Conservation (phyloP, 2,888 invertebrate genomes). For the Pimpla rufipes region DNA sequence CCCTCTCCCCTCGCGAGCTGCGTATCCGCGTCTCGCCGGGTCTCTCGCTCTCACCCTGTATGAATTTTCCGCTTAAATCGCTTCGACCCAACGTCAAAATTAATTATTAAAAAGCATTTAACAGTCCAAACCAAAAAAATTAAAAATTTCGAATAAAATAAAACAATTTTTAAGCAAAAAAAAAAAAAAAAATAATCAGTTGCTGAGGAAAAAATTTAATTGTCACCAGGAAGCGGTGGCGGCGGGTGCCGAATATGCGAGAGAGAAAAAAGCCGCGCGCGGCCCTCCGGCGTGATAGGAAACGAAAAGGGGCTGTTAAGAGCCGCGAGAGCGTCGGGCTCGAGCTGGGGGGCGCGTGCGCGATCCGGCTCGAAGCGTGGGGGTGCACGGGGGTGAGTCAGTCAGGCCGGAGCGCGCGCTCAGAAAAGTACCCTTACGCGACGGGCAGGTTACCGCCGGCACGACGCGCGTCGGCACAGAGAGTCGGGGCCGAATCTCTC, state of each 20-base stretch:
- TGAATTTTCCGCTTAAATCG: too few species aligned
- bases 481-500: slow-evolving; percentile 43
- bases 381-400: slow-evolving; percentile 84
- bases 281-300: slow-evolving; percentile 14
- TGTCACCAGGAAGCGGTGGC: too few species aligned
- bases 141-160: too few species aligned
- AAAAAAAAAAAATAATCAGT: too few species aligned
- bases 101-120: too few species aligned
- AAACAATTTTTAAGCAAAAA: too few species aligned
- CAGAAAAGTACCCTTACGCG: slow-evolving; percentile 84
- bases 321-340: slow-evolving; percentile 62
- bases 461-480: slow-evolving; percentile 56
- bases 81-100: too few species aligned
- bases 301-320: slow-evolving; percentile 54
- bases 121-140: too few species aligned
- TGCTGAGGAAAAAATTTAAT: too few species aligned
- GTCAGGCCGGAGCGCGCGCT: slow-evolving; percentile 85
- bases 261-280: too few species aligned
- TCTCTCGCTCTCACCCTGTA: slow-evolving; percentile 22
- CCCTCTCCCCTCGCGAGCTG: slow-evolving; percentile 33
- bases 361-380: slow-evolving; percentile 70
- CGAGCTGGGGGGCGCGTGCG: slow-evolving; percentile 69
- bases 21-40: slow-evolving; percentile 21
- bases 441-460: slow-evolving; percentile 70
- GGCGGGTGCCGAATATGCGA: too few species aligned